Evolutionary conservation across 2,888 invertebrate genomes (phyloP).

Genomic region (Ganaspis brasiliensis): DNA sequence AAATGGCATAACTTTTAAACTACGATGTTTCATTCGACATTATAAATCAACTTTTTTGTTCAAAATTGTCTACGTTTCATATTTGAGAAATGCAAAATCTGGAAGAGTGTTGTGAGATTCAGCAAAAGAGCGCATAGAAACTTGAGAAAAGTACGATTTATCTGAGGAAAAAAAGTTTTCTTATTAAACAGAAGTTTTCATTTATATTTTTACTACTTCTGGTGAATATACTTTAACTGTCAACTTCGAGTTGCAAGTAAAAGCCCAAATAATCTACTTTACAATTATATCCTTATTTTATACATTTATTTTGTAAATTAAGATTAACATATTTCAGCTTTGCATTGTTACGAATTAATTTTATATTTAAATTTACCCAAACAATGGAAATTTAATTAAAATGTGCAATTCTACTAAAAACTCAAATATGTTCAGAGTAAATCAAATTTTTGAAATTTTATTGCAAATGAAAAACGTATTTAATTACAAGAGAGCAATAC

Average conservation of each 20-base stretch:
- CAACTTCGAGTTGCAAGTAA: neutral
- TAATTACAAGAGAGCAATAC: no score
- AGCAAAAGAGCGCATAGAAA: neutral
- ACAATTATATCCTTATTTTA: no score
- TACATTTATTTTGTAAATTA: no score
- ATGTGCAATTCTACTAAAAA: no score
- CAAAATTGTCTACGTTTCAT: neutral
- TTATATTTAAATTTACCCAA: no score
- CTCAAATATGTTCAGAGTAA: no score
- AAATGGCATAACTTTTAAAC: no score
- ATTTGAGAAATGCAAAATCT: neutral
- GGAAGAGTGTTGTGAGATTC: neutral
- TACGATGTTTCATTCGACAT: neutral
- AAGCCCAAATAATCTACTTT: neutral
- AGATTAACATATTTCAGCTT: no score
- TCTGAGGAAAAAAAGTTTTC: neutral
- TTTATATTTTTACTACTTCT: neutral
- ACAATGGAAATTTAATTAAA: no score
- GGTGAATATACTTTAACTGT: neutral
- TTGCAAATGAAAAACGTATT: no score
- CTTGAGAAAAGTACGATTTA: neutral
- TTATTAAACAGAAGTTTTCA: neutral
- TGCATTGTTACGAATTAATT: no score
- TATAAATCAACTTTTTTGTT: neutral
- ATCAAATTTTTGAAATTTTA: no score